Conservation (phyloP, 1,140 invertebrate species). For the Platyscapa corneri region DNA sequence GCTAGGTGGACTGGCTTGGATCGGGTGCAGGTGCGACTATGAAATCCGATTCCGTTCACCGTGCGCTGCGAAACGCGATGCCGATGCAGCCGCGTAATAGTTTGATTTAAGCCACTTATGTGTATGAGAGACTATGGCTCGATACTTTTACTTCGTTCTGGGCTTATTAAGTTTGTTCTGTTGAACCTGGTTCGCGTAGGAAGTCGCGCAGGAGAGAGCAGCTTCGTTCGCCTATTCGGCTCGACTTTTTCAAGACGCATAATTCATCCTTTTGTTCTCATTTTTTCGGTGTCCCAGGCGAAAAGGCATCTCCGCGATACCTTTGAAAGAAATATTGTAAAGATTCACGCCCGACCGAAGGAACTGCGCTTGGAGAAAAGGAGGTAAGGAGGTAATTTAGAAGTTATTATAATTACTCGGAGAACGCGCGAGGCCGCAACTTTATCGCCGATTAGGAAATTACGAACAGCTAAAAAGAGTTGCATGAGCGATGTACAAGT, state of each 20-base stretch:
- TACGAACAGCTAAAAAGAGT: slow-evolving; percentile 19
- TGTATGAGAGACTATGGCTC: not conserved
- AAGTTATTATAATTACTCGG: slow-evolving; percentile 29
- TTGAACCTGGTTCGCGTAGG: not conserved
- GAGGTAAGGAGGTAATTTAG: slow-evolving; percentile 32
- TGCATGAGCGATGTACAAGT: not conserved
- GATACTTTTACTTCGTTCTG: not conserved
- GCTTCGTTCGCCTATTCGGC: not conserved
- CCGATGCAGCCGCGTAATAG: slow-evolving; percentile 22
- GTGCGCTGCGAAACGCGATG: not conserved
- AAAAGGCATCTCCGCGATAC: not conserved
- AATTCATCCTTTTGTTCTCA: not conserved
- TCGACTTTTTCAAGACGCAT: not conserved
- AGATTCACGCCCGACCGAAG: not conserved
- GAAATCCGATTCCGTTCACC: slow-evolving; percentile 60
- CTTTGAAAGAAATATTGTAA: not conserved
- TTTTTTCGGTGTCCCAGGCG: not conserved
- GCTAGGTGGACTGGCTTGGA: slow-evolving; percentile 52
- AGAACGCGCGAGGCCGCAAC: slow-evolving; percentile 23
- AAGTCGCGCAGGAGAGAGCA: not conserved
- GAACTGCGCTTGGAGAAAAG: slow-evolving; percentile 5
- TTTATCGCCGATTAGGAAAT: slow-evolving; percentile 39
- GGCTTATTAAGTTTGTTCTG: not conserved
- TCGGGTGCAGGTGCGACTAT: slow-evolving; percentile 44
- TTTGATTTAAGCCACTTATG: slow-evolving; percentile 32